Evolutionary conservation across 92 coral and sea anemone species (phyloP).

Genomic region (Montipora capitata): DNA sequence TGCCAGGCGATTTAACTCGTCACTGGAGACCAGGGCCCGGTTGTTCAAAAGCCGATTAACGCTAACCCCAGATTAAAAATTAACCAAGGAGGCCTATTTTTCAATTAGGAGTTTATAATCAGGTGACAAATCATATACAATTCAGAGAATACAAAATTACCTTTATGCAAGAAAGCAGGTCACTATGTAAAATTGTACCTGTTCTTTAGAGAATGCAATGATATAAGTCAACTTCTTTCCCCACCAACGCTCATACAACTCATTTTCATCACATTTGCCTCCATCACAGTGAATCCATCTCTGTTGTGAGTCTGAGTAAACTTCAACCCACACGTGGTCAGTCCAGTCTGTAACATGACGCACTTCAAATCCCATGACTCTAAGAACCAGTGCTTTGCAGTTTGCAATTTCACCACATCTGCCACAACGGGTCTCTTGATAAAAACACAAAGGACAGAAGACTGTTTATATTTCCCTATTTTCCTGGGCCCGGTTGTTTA

Average conservation of each 20-base stretch:
- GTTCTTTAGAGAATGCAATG: conserved; percentile 88
- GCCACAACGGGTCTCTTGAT: conserved; percentile 93
- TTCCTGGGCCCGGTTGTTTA: too few relatives aligned
- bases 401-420: conserved; percentile 99
- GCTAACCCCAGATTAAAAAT: too few relatives aligned
- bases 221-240: conserved; percentile 88
- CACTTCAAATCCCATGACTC: conserved; percentile 90
- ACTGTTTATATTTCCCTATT: too few relatives aligned
- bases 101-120: too few relatives aligned
- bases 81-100: too few relatives aligned
- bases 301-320: conserved; percentile 87
- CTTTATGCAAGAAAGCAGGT: too few relatives aligned
- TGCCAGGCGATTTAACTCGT: too few relatives aligned
- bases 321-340: conserved; percentile 99
- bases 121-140: too few relatives aligned
- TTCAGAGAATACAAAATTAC: too few relatives aligned
- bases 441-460: not conserved
- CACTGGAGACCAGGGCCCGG: too few relatives aligned
- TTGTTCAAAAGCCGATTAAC: too few relatives aligned
- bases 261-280: conserved; percentile 86
- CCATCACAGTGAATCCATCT: conserved; percentile 97
- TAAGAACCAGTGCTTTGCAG: conserved; percentile 88
- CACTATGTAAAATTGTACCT: conserved; percentile 61
- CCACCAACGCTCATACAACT: conserved; percentile 92
- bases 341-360: conserved; percentile 97